Conservation (phyloP, 2,113 vertebrate genomes). For the Mystacornis crossleyi region DNA sequence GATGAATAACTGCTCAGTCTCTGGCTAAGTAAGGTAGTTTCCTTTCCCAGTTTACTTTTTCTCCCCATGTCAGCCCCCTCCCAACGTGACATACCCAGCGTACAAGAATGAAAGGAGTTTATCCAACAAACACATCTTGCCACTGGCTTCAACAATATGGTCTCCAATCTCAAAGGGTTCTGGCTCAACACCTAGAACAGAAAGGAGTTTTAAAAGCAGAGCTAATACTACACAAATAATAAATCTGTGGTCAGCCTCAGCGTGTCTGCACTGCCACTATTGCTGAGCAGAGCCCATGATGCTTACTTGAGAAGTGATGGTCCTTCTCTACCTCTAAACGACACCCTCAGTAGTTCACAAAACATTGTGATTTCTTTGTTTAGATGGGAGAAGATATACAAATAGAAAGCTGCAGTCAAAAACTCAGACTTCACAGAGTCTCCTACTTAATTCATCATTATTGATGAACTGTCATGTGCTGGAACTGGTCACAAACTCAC, state of each 20-base stretch:
- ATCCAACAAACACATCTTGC: conserved; percentile 89
- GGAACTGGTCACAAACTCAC: not conserved
- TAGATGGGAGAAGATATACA: not conserved
- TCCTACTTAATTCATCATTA: not conserved
- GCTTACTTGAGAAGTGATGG: not conserved
- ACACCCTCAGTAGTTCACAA: not conserved
- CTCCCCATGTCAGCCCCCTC: not conserved
- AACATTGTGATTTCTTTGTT: not conserved
- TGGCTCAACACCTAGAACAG: conserved; percentile 86
- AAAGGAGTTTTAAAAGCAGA: not conserved
- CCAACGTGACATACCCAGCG: conserved; percentile 71
- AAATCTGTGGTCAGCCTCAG: not conserved
- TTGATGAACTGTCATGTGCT: not conserved
- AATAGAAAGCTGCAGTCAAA: not conserved
- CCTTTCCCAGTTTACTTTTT: not conserved
- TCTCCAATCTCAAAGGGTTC: conserved; percentile 94
- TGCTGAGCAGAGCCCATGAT: not conserved
- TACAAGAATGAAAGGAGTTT: conserved; percentile 83
- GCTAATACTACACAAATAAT: not conserved
- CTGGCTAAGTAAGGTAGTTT: not conserved
- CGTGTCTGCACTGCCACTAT: not conserved
- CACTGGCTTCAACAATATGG: conserved; percentile 91
- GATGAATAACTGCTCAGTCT: not conserved
- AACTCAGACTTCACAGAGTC: not conserved
- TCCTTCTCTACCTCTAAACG: not conserved